Base-by-base conservation (phyloP, 2,113 vertebrate genomes). In the Illadopsis cleaveri region DNA sequence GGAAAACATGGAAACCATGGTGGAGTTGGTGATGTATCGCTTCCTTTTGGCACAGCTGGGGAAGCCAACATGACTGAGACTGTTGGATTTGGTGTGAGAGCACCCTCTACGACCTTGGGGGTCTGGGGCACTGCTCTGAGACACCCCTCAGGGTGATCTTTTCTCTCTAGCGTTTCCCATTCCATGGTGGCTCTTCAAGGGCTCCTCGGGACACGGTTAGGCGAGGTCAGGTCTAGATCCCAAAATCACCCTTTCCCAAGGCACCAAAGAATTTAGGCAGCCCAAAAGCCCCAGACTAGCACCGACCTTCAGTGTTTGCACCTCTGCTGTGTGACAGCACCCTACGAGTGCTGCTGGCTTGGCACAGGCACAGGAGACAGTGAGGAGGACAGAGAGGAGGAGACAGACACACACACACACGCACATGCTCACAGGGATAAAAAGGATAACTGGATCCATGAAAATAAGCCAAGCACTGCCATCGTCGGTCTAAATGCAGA, bases 401-500 rank as follows among this genome's bases (percentile, higher is more conserved):
- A 90, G 93, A 76, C 83, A 70, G n/a, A 81, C 77, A 73, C 31
- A 75, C 50, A 68, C 44, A 64, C 79, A 70, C 86, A 65, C 82
- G 58, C 77, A 71, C 84, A 54, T 0, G 71, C 86, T 96, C 90
- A 78, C 76, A 96, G 86, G 96, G 92, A 93, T 87, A 95, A 93
- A 97, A 90, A 91, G 95, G 94, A 96, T 97, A 96, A 97, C 96
- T 94, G 91, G 78, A 90, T 95, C 93, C 93, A 90, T 86, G 94
- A 97, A 97, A 92, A 97, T 96, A 95, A 85, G 92, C 96, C 70
- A 95, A 82, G 94, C 95, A 35, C 92, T 95, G 94, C 93, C 94
- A 95, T 96, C 89, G 35, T 93, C 93, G 57, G 92, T 95, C 91
- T 94, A 97, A 97, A 96, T 96, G 96, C 77, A 98, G 98, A 98